Conservation (phyloP, 2,888 invertebrate genomes). For the Lacanobia wlatinum region DNA sequence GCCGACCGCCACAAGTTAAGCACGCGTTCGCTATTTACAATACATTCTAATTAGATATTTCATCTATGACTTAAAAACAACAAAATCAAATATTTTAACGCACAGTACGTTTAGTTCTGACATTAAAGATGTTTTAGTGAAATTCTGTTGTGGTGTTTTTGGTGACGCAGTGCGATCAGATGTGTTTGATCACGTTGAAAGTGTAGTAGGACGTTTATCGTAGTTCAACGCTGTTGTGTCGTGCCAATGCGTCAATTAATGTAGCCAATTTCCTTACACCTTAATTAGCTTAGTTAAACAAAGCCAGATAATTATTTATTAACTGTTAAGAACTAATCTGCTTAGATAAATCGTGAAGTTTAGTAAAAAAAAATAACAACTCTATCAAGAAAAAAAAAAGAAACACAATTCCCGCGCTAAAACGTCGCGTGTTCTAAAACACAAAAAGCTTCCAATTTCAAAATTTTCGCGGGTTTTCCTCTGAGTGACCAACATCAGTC, state of each 20-base stretch:
- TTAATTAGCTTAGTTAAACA: slow-evolving; percentile 54
- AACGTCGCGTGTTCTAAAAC: slow-evolving; percentile 15
- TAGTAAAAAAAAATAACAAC: neutral
- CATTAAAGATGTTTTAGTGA: slow-evolving; percentile 48
- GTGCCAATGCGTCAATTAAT: slow-evolving; percentile 70
- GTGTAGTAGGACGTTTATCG: slow-evolving; percentile 69
- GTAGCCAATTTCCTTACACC: slow-evolving; percentile 34
- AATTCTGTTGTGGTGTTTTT: slow-evolving; percentile 52
- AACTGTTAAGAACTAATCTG: neutral
- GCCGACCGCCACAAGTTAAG: slow-evolving; percentile 85
- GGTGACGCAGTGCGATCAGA: slow-evolving; percentile 81
- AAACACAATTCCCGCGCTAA: slow-evolving; percentile 17
- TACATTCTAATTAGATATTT: slow-evolving; percentile 56
- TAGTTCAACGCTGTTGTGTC: slow-evolving; percentile 74
- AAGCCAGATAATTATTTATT: slow-evolving; percentile 8
- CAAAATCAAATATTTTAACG: slow-evolving; percentile 12
- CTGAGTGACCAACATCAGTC: slow-evolving; percentile 70
- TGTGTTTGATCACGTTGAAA: slow-evolving; percentile 78
- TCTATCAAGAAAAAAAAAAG: neutral
- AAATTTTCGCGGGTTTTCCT: slow-evolving; percentile 55
- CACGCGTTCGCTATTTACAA: slow-evolving; percentile 86
- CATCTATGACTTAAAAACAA: slow-evolving; percentile 44
- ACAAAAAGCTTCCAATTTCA: slow-evolving; percentile 29
- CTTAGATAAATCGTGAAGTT: neutral
- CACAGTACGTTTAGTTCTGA: slow-evolving; percentile 6